Conservation (phyloP, 2,113 vertebrate species). For the Martes martes region DNA sequence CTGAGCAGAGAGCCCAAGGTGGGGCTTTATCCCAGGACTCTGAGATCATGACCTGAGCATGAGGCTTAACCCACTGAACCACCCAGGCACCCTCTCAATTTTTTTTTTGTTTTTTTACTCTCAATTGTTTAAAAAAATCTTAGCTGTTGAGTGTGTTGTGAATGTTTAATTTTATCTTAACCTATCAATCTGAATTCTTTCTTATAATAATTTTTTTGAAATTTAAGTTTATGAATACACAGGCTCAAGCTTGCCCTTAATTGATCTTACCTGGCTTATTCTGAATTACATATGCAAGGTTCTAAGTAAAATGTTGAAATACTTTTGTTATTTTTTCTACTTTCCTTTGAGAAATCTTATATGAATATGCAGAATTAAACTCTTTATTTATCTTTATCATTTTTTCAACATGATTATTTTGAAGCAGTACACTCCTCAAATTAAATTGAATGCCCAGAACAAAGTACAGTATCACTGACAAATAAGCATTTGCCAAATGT, state of each 20-base stretch:
- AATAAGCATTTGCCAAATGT: neutral
- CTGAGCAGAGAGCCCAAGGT: too few species aligned
- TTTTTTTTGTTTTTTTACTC: too few species aligned
- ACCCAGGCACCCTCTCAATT: too few species aligned
- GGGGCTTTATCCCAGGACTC: too few species aligned
- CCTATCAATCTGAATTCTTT: neutral
- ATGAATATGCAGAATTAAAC: neutral
- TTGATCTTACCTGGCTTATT: neutral
- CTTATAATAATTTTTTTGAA: neutral
- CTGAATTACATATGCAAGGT: neutral
- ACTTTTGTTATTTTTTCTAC: neutral
- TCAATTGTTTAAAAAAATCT: neutral
- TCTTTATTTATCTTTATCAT: neutral
- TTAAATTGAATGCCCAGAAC: neutral
- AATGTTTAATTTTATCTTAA: neutral
- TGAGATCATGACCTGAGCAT: too few species aligned
- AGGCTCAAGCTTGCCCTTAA: neutral
- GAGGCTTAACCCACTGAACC: too few species aligned
- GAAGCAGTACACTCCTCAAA: neutral
- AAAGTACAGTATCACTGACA: neutral
- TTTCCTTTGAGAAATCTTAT: neutral
- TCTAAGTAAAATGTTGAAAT: neutral
- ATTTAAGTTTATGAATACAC: neutral
- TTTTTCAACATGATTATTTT: neutral
- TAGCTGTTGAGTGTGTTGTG: neutral